Conservation (phyloP, 2,888 invertebrate species). For the Pseudococcus longispinus region DNA sequence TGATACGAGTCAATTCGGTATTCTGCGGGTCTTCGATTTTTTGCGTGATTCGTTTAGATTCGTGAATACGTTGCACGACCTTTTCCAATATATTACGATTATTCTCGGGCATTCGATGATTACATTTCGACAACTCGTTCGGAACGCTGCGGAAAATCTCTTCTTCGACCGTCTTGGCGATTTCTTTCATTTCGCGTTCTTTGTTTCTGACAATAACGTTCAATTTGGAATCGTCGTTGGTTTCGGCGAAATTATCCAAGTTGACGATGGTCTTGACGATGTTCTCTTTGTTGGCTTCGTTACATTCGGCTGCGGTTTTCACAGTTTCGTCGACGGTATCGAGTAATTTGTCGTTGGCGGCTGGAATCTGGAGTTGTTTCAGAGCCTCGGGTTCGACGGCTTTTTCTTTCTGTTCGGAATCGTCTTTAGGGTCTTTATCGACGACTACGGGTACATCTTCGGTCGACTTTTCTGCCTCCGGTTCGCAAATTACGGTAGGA, state of each 20-base stretch:
- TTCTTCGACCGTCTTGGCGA: conserved; percentile 16
- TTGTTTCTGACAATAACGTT: conserved; percentile 40
- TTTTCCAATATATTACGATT: conserved; percentile 50
- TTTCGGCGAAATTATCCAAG: conserved; percentile 57
- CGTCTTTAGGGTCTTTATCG: background rate
- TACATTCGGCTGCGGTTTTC: background rate
- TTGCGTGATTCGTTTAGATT: conserved; percentile 40
- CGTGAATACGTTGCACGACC: conserved; percentile 51
- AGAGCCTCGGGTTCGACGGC: conserved; percentile 25
- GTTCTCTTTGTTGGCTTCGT: conserved; percentile 54
- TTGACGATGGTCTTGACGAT: conserved; percentile 57
- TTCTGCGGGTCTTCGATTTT: conserved; percentile 33
- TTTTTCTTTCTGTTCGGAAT: conserved; percentile 14
- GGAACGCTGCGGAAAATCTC: conserved; percentile 30
- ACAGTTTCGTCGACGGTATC: background rate
- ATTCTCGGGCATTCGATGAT: conserved; percentile 42
- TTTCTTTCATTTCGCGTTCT: conserved; percentile 32
- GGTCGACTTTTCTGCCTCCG: background rate
- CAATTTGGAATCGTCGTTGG: conserved; percentile 46
- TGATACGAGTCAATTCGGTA: background rate
- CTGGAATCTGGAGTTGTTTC: conserved; percentile 46
- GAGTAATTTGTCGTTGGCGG: background rate
- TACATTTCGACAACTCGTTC: conserved; percentile 30
- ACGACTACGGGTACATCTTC: background rate
- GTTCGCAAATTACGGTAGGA: background rate